Conservation (phyloP, 2,888 invertebrate species). For the Torymus tubicola region DNA sequence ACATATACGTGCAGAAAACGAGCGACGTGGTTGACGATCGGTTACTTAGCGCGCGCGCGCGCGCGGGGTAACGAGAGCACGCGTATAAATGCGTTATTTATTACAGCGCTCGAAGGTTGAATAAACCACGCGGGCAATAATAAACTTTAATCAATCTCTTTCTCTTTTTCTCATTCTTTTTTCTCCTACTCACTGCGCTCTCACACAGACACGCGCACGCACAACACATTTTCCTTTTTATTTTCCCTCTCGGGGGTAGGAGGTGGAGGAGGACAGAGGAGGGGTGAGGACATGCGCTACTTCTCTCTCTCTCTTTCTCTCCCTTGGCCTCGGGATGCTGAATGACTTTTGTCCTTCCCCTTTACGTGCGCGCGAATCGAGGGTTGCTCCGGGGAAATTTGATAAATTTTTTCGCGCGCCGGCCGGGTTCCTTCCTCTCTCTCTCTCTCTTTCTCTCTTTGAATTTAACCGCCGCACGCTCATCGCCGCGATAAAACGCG, state of each 20-base stretch:
- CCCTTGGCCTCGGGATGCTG: no score
- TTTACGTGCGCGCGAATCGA: background rate
- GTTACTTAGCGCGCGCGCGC: no score
- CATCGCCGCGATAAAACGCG: constrained; percentile 7
- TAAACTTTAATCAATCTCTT: constrained; percentile 51
- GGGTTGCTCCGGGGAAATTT: constrained; percentile 25
- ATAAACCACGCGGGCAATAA: constrained; percentile 39
- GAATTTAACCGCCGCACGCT: constrained; percentile 21
- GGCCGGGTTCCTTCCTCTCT: background rate
- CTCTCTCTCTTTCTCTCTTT: background rate
- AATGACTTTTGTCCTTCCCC: constrained; percentile 1
- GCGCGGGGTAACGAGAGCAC: background rate
- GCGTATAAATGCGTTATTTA: constrained; percentile 4
- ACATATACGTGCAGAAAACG: no score
- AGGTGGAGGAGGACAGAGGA: background rate
- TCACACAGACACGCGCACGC: background rate
- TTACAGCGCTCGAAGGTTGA: constrained; percentile 17
- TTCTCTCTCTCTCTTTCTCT: background rate
- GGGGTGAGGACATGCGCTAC: constrained; percentile 37
- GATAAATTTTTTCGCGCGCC: constrained; percentile 37
- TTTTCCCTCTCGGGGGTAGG: constrained; percentile 2
- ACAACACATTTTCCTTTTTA: constrained; percentile 4
- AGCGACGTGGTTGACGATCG: no score
- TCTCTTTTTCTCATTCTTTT: constrained; percentile 19
- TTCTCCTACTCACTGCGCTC: background rate